Evolutionary conservation across 2,797 vertebrate species (phyloP).

Genomic region (Artibeus jamaicensis): DNA sequence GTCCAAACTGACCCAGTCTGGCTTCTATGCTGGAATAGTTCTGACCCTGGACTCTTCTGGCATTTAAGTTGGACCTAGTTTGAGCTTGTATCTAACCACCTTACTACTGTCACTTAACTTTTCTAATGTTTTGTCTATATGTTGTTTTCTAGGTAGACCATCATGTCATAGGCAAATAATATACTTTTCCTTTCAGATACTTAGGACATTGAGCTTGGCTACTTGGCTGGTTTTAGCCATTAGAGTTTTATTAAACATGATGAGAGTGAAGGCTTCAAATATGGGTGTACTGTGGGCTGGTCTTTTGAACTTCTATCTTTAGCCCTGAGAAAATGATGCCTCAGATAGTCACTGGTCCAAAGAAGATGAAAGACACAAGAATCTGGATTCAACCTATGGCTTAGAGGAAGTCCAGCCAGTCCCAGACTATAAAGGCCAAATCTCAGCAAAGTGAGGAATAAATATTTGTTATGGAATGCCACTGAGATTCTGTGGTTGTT

Average conservation of each 20-base stretch:
- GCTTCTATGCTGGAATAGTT: background rate
- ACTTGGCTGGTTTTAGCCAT: background rate
- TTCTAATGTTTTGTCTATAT: background rate
- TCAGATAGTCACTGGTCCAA: conserved; percentile 10
- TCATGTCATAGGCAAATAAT: background rate
- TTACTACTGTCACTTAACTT: background rate
- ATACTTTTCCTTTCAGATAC: background rate
- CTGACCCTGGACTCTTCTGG: background rate
- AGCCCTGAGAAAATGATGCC: background rate
- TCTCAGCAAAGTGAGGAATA: conserved; percentile 41
- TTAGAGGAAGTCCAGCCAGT: background rate
- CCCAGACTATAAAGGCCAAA: conserved; percentile 1
- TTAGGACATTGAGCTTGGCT: background rate
- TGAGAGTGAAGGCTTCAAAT: background rate
- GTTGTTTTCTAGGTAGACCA: background rate
- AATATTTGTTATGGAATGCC: background rate
- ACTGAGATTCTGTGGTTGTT: background rate
- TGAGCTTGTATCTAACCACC: background rate
- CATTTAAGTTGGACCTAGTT: background rate
- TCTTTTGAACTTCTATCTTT: background rate
- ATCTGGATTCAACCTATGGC: background rate
- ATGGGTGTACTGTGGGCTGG: background rate
- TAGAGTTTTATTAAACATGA: background rate
- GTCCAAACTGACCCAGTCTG: background rate
- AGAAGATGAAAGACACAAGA: conserved; percentile 21